phyloP scores from a whole-genome alignment of 2,888 invertebrate species.

The Corbicula japonica region DNA sequence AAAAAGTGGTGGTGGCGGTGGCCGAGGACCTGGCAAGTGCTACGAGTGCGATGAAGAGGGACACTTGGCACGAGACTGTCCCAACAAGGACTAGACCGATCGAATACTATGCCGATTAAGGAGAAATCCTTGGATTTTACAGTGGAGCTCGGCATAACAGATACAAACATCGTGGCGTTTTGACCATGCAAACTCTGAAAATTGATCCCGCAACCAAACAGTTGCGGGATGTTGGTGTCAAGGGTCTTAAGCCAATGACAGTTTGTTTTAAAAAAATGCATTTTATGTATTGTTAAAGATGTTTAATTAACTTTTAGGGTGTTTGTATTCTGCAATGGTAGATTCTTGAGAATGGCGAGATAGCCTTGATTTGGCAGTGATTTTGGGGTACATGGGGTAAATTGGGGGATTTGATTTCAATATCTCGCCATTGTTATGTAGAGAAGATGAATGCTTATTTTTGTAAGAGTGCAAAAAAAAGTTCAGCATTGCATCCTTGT shows the following conservation, averaged over 20 bases:
- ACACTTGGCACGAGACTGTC: conserved; percentile 38
- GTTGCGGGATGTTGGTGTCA: not conserved
- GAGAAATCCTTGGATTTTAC: not conserved
- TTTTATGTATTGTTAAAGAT: conserved; percentile 32
- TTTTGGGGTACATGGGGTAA: no score
- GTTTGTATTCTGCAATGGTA: conserved; percentile 36
- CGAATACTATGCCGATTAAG: conserved; percentile 1
- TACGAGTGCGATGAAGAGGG: conserved; percentile 48
- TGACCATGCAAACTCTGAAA: conserved; percentile 6
- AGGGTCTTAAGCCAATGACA: conserved; percentile 15
- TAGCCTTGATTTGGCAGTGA: no score
- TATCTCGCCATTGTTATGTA: no score
- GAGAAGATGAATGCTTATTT: no score
- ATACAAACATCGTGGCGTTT: conserved; percentile 24
- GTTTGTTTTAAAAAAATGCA: conserved; percentile 13
- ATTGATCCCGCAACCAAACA: no score
- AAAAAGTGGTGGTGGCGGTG: conserved; percentile 14
- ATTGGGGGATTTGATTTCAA: no score
- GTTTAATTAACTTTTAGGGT: conserved; percentile 33
- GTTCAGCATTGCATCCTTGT: no score
- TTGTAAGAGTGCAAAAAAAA: no score
- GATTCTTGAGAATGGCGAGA: conserved; percentile 47
- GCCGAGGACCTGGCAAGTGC: conserved; percentile 20
- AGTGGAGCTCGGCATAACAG: conserved; percentile 19
- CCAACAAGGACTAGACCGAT: conserved; percentile 11